A percentile compares a stretch with the other conserved stretches of the same genome.
These are phyloP conservation scores for Amphilophus citrinellus DNA, from an alignment of 2,113 vertebrate genomes.

Conservation along the genomic window DNA sequence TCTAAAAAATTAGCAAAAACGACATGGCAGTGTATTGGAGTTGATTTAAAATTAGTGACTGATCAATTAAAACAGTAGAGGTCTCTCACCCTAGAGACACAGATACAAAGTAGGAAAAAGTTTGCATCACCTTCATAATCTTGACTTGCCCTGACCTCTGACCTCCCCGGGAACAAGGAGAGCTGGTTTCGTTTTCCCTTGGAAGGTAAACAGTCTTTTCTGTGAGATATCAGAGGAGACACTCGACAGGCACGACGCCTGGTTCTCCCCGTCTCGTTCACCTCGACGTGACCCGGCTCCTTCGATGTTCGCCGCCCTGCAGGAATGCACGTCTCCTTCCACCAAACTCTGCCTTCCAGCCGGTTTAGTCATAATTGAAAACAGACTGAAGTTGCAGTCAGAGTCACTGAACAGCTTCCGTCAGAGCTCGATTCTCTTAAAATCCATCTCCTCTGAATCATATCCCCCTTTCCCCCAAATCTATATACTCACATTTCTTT, in stretches of 20 bases:
- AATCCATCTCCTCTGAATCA: slow-evolving; percentile 32
- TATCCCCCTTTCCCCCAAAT: not conserved
- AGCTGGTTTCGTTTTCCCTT: slow-evolving; percentile 19
- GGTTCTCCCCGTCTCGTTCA: slow-evolving; percentile 19
- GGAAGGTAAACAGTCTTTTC: slow-evolving; percentile 13
- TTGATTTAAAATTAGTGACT: not conserved
- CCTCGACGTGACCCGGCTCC: slow-evolving; percentile 31
- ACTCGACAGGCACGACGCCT: not conserved
- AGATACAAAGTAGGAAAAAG: not conserved
- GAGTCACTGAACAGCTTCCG: slow-evolving; percentile 21
- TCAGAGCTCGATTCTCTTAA: not conserved
- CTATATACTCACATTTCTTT: not conserved
- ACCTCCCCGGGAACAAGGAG: not conserved
- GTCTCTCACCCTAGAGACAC: not conserved
- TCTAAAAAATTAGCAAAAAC: not conserved
- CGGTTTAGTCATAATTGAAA: slow-evolving; percentile 60
- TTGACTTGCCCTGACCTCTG: slow-evolving; percentile 27
- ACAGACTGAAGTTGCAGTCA: slow-evolving; percentile 49
- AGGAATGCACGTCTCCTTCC: slow-evolving; percentile 57
- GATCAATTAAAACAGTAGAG: not conserved
- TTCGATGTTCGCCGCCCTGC: slow-evolving; percentile 10
- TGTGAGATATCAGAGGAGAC: slow-evolving; percentile 13
- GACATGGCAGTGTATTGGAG: not conserved
- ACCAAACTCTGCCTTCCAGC: slow-evolving; percentile 22
- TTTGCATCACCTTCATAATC: not conserved